Percentiles rank a stretch among this genome's conserved stretches.
These are phyloP conservation scores for Lasioglossum pauxillum DNA, from an alignment of 2,888 invertebrate species.

Conservation along the genomic window DNA sequence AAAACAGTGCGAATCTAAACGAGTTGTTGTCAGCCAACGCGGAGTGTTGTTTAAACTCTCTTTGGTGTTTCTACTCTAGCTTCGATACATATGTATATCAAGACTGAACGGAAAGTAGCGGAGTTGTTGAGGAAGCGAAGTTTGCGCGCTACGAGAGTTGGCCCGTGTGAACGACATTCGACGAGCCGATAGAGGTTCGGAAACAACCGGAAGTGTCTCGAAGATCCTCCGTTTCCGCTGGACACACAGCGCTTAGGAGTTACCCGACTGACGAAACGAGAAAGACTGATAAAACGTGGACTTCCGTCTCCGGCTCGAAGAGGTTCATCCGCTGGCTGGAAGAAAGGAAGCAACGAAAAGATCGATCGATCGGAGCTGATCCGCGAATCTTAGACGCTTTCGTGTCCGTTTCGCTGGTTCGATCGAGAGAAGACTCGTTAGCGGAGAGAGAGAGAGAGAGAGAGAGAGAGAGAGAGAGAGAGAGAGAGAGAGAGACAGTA, in stretches of 20 bases:
- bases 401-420: background rate
- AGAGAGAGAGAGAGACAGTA: no score
- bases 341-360: background rate
- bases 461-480: no score
- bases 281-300: background rate
- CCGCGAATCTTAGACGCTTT: background rate
- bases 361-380: slow-evolving; percentile 23
- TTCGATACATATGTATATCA: background rate
- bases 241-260: background rate
- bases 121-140: background rate
- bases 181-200: background rate
- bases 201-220: background rate
- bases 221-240: background rate
- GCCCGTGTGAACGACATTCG: background rate
- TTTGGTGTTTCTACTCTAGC: background rate
- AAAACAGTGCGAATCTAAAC: background rate
- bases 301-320: background rate
- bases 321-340: background rate
- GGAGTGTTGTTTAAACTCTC: background rate
- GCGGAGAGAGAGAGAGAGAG: no score
- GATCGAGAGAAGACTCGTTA: background rate
- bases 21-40: background rate
- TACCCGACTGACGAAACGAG: background rate
- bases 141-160: background rate
- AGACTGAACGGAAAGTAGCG: background rate